These are phyloP conservation scores for Willowsia nigromaculata DNA, from an alignment of 2,888 invertebrate genomes.

Conservation along the genomic window DNA sequence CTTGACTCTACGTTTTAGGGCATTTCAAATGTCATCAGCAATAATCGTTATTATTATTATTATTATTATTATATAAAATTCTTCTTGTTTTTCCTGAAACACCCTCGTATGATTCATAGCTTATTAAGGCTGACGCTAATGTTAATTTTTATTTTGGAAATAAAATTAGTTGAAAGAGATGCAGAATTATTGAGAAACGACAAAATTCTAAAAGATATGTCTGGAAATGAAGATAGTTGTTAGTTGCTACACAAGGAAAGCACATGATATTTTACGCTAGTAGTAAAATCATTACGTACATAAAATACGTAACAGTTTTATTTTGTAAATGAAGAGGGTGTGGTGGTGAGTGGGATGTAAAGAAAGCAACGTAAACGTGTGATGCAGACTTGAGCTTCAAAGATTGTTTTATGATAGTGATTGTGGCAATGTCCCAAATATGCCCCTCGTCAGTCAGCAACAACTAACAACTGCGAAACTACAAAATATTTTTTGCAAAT, in stretches of 20 bases:
- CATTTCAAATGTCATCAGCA: too few relatives aligned
- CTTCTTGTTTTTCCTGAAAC: background rate
- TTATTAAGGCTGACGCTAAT: background rate
- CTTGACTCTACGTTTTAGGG: too few relatives aligned
- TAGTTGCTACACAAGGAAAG: background rate
- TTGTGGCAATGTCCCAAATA: constrained; percentile 53
- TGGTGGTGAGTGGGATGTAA: constrained; percentile 6
- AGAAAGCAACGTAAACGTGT: background rate
- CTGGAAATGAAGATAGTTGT: background rate
- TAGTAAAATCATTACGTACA: background rate
- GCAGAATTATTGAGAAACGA: background rate
- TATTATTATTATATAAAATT: too few relatives aligned
- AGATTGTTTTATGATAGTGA: constrained; percentile 9
- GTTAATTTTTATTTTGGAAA: background rate
- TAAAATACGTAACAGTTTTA: background rate
- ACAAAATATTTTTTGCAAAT: background rate
- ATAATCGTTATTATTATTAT: too few relatives aligned
- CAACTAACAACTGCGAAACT: background rate
- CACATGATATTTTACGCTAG: constrained; percentile 35
- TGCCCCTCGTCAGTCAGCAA: background rate
- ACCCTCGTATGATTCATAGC: background rate
- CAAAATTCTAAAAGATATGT: background rate
- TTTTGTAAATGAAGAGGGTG: background rate
- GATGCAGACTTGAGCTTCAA: background rate
- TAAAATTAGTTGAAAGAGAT: background rate